Conservation (phyloP, 1,140 invertebrate species). For the Drosophila saltans region DNA sequence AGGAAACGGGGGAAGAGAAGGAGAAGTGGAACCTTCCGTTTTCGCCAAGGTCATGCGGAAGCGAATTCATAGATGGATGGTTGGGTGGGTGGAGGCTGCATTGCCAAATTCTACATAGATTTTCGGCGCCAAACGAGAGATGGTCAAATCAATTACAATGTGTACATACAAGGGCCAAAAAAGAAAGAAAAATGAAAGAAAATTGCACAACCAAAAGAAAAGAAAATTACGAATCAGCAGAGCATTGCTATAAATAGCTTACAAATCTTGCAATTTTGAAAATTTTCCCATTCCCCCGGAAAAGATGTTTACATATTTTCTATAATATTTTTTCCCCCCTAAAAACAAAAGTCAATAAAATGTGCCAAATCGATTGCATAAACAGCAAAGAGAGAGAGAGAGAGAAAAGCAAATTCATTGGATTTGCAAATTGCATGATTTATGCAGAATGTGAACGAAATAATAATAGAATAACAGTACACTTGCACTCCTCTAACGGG, state of each 20-base stretch:
- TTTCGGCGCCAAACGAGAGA: constrained; percentile 27
- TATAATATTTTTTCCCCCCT: not conserved
- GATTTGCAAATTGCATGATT: constrained; percentile 67
- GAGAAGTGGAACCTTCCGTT: not conserved
- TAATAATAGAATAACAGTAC: constrained; percentile 3
- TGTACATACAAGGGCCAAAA: not conserved
- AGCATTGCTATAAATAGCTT: not conserved
- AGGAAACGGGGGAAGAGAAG: no score
- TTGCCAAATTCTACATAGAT: constrained; percentile 23
- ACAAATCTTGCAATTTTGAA: constrained; percentile 10
- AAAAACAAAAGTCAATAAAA: constrained; percentile 58
- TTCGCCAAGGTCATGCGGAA: not conserved
- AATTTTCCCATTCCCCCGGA: not conserved
- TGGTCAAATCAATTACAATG: constrained; percentile 1
- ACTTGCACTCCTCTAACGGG: constrained; percentile 9
- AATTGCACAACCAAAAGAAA: not conserved
- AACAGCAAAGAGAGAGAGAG: constrained; percentile 25
- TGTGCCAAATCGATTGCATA: constrained; percentile 70
- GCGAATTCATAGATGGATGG: no score
- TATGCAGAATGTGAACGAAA: constrained; percentile 54
- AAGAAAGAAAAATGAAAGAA: not conserved
- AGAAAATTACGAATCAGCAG: not conserved
- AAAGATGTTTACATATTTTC: constrained; percentile 34
- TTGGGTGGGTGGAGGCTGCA: not conserved
- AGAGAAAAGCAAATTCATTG: constrained; percentile 44